Conservation (phyloP, 2,797 vertebrate genomes). For the Pterois miles region DNA sequence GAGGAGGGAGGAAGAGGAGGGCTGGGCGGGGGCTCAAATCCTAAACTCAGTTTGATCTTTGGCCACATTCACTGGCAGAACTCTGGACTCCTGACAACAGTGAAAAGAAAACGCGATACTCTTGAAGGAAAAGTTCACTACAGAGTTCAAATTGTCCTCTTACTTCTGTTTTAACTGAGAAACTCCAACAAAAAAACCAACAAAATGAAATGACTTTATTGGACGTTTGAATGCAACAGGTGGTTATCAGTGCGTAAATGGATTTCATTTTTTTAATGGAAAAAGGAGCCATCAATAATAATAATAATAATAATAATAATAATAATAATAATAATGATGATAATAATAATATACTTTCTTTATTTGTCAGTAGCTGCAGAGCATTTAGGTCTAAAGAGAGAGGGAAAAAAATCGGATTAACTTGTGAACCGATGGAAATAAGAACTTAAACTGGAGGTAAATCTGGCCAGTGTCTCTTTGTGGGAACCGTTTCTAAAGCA, state of each 20-base stretch:
- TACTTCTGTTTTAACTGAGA: neutral
- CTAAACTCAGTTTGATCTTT: constrained; percentile 78
- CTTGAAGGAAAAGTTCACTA: neutral
- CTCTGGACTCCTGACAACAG: constrained; percentile 40
- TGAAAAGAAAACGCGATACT: constrained; percentile 4
- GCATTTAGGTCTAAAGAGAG: constrained; percentile 77
- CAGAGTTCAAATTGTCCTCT: neutral
- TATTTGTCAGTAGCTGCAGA: constrained; percentile 39
- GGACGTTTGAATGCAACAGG: constrained; percentile 54
- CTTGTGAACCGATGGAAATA: constrained; percentile 96
- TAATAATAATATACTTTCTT: constrained; percentile 9
- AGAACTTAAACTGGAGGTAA: constrained; percentile 95
- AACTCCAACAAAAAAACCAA: neutral
- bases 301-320: neutral
- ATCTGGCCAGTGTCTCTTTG: constrained; percentile 93
- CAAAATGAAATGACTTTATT: neutral
- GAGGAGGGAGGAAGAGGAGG: neutral
- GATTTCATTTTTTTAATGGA: neutral
- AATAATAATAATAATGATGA: neutral
- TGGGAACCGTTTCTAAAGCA: constrained; percentile 94
- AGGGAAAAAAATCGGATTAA: constrained; percentile 91
- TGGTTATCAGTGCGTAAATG: constrained; percentile 5
- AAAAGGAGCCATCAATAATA: neutral
- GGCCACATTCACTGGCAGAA: constrained; percentile 66
- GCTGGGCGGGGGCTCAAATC: constrained; percentile 48